Conservation (phyloP, 2,888 invertebrate genomes). For the Rhabditoides inermis region DNA sequence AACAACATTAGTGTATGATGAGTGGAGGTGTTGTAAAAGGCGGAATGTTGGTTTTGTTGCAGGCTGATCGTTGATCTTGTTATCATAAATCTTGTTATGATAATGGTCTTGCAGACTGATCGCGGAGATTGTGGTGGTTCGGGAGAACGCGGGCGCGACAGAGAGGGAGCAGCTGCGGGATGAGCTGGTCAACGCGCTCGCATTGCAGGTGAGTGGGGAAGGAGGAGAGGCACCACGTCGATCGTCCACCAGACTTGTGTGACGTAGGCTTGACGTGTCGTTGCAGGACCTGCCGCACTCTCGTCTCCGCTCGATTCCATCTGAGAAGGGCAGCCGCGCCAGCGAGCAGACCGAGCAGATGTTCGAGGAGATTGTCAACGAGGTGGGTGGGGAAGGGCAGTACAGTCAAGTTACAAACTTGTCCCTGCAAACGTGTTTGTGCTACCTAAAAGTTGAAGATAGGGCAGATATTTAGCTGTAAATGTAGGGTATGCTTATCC, state of each 20-base stretch:
- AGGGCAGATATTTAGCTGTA: no score
- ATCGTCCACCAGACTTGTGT: no score
- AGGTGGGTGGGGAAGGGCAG: no score
- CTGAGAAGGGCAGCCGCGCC: conserved; percentile 29
- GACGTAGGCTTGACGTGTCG: no score
- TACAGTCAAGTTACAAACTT: no score
- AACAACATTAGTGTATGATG: no score
- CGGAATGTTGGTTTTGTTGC: no score
- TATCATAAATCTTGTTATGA: neutral
- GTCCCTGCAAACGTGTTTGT: neutral
- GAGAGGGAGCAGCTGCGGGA: conserved; percentile 10
- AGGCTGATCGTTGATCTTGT: no score
- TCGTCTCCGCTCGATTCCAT: conserved; percentile 19
- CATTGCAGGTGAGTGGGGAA: conserved; percentile 10
- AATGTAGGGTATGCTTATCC: no score
- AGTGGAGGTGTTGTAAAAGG: no score
- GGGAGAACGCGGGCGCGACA: conserved; percentile 20
- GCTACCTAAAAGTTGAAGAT: no score
- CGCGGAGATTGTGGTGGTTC: conserved; percentile 29
- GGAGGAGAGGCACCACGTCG: no score
- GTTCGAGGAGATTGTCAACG: conserved; percentile 24
- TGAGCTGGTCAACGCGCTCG: conserved; percentile 17
- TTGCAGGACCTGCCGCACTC: conserved; percentile 33
- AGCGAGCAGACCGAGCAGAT: conserved; percentile 14
- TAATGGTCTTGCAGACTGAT: conserved; percentile 20